Conservation (phyloP, 1,140 invertebrate species). For the Harpegnathos saltator region DNA sequence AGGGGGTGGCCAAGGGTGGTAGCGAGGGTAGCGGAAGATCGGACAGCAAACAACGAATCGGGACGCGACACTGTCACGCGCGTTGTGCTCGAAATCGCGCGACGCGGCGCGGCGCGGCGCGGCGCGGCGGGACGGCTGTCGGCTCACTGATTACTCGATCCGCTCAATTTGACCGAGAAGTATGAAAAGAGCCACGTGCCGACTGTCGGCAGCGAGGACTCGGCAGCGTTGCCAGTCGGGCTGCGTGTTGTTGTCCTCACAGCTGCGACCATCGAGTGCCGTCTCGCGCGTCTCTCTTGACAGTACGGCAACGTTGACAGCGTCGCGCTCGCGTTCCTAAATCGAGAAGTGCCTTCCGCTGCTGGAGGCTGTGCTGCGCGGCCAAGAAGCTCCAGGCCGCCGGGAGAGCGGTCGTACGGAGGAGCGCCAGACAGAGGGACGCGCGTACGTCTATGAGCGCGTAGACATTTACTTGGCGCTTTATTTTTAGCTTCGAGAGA, state of each 20-base stretch:
- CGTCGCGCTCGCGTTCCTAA: constrained; percentile 43
- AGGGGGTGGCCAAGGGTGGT: no score
- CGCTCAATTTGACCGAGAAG: constrained; percentile 36
- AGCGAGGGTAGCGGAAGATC: no score
- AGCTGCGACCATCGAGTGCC: constrained; percentile 60
- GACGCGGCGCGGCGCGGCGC: background rate
- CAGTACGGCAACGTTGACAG: constrained; percentile 60
- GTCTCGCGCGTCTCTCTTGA: constrained; percentile 7
- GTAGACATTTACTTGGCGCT: constrained; percentile 35
- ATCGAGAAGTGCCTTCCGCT: constrained; percentile 61
- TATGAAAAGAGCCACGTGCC: constrained; percentile 49
- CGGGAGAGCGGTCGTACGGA: constrained; percentile 34
- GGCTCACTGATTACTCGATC: constrained; percentile 18
- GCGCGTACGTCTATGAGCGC: constrained; percentile 14
- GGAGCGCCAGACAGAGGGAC: background rate
- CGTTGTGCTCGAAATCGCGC: background rate
- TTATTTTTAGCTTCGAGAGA: constrained; percentile 68
- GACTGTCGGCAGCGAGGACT: constrained; percentile 52
- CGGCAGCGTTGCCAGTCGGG: constrained; percentile 37
- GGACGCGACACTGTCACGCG: background rate
- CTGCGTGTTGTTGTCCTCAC: constrained; percentile 21
- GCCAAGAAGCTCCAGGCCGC: background rate
- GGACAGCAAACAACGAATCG: background rate
- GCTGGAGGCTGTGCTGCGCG: no score
- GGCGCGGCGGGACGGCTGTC: constrained; percentile 1